Conservation (phyloP, 2,113 vertebrate species). For the Thalassarche chlororhynchos region DNA sequence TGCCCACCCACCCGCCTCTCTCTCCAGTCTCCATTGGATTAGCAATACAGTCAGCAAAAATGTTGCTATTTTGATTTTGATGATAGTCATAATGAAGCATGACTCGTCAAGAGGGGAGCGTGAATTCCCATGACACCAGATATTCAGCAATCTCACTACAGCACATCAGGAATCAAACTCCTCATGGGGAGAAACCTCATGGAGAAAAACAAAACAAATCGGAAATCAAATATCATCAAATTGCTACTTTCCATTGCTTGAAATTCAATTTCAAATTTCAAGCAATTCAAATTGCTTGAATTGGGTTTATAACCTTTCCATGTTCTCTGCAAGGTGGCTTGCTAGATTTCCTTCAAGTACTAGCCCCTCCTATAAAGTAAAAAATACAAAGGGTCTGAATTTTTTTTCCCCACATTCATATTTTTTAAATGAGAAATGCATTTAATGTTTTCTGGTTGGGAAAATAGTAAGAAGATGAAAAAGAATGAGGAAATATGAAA, state of each 20-base stretch:
- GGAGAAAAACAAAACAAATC: background rate
- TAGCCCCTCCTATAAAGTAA: background rate
- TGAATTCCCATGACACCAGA: background rate
- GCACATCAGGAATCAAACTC: background rate
- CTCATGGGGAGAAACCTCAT: background rate
- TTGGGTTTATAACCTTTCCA: background rate
- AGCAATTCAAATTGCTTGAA: background rate
- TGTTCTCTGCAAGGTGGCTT: background rate
- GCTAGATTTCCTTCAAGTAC: background rate
- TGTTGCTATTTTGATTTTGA: background rate
- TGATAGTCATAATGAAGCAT: background rate
- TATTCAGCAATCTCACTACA: background rate
- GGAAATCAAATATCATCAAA: background rate
- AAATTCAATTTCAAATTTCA: background rate
- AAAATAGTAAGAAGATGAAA: background rate
- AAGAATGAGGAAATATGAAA: background rate
- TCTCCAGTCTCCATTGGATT: background rate
- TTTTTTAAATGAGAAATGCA: background rate
- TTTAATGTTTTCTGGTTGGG: background rate
- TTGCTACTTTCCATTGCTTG: background rate
- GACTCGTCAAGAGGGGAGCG: background rate
- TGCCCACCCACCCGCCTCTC: background rate
- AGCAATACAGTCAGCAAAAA: background rate
- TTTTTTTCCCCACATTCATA: background rate
- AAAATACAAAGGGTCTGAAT: background rate